Base-by-base conservation (phyloP, 2,113 vertebrate genomes). In the Bufo gargarizans region DNA sequence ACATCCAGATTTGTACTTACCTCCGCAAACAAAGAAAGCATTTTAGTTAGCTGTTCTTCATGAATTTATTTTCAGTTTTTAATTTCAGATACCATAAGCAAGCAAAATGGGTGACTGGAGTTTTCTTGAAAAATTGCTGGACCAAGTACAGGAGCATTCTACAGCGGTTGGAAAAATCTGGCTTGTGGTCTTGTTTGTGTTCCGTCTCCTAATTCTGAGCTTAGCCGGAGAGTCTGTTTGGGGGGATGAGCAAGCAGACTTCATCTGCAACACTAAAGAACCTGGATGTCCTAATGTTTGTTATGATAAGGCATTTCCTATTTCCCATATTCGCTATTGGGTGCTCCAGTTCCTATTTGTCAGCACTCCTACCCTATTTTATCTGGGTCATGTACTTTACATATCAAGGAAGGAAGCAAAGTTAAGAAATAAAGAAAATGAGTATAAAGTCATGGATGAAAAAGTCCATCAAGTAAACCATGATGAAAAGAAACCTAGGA, bases 281-380 rank as follows among this genome's bases (percentile, higher is more conserved):
- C 98, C 98, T 0, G 98, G 98, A 89, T 99, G 98, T 90, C 94
- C 95, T 63, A 93, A 96, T 0, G 97, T 97, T 85, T 99, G 98
- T 93, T 99, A 99, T 0, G 98, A 99, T 92, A 95, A 93, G 90
- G 97, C 97, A 78, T 99, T 99, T 92, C 98, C 98, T 89, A 97
- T 99, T 91, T 99, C 98, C 82, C 98, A 99, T 92, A 96, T 98
- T 90, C 98, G 98, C 82, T 99, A 97, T 94, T 99, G 98, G 92
- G 96, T 99, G 89, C 95, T 99, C n/a, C 98, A 99, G 89, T 95
- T 99, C 91, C 96, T 99, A 91, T 97, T 99, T 0, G 98, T 99
- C 92, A 99, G 98, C 90, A 97, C 98, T 0, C 98, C 98, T 0
- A 99, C 96, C 67, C 94, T 99, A 79, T 92, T 99, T 90, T 99